phyloP scores from a whole-genome alignment of 2,113 vertebrate species.

The Ursus arctos region DNA sequence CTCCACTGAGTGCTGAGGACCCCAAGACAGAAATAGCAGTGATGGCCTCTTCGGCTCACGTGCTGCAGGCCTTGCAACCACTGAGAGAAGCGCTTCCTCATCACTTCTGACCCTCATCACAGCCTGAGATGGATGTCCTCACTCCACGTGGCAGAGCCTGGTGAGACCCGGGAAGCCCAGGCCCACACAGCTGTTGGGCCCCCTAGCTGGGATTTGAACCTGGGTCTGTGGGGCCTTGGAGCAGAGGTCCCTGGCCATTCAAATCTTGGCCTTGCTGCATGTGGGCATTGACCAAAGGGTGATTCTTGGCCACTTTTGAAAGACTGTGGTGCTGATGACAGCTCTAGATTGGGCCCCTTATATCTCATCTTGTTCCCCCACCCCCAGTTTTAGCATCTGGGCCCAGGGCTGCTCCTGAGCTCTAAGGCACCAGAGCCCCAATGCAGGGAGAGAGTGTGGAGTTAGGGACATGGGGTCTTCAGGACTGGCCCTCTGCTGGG shows the following conservation, averaged over 20 bases:
- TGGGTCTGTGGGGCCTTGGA: background rate
- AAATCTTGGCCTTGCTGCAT: background rate
- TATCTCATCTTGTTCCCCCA: too few relatives aligned
- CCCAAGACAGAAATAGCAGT: background rate
- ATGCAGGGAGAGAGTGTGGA: background rate
- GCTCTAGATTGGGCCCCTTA: rapidly evolving
- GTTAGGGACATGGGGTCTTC: too few relatives aligned
- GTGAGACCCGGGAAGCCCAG: rapidly evolving
- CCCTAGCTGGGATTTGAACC: background rate
- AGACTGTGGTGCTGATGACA: background rate
- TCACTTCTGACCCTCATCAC: background rate
- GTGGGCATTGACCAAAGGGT: background rate
- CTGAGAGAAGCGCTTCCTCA: rapidly evolving
- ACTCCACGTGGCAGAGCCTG: rapidly evolving
- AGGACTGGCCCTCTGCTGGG: background rate
- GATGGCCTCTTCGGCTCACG: rapidly evolving
- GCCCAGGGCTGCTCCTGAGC: background rate
- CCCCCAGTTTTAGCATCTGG: rapidly evolving
- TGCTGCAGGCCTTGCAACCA: background rate
- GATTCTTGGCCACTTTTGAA: background rate
- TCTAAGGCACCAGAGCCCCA: rapidly evolving
- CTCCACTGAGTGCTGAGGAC: background rate
- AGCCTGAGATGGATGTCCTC: too few relatives aligned
- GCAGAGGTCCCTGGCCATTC: background rate
- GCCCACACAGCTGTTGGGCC: rapidly evolving